phyloP scores from a whole-genome alignment of 2,797 vertebrate genomes.

The Antennarius maculatus region DNA sequence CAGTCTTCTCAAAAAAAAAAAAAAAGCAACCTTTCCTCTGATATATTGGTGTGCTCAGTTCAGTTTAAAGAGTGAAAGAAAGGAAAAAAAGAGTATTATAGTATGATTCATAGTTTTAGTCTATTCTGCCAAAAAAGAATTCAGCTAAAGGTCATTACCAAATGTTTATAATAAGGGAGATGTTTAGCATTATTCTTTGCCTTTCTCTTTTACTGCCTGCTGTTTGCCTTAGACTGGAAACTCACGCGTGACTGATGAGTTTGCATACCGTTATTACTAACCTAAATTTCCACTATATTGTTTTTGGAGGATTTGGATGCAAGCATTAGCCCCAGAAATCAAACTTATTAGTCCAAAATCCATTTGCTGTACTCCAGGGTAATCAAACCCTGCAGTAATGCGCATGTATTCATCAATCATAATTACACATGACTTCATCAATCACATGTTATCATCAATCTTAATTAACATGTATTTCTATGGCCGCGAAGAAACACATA shows the following conservation, averaged over 20 bases:
- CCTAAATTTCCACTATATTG: constrained; percentile 65
- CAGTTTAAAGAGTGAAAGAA: constrained; percentile 27
- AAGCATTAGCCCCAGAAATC: constrained; percentile 54
- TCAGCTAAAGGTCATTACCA: constrained; percentile 53
- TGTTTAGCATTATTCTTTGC: constrained; percentile 53
- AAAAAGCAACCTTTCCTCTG: constrained; percentile 31
- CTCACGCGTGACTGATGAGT: constrained; percentile 69
- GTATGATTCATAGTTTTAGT: constrained; percentile 59
- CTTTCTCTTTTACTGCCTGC: constrained; percentile 41
- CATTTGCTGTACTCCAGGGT: constrained; percentile 54
- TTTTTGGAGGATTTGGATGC: constrained; percentile 68
- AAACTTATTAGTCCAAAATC: constrained; percentile 52
- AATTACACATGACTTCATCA: constrained; percentile 25
- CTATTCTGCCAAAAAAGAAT: constrained; percentile 60
- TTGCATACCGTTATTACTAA: constrained; percentile 69
- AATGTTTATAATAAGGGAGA: constrained; percentile 69
- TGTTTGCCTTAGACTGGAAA: constrained; percentile 64
- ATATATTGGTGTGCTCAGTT: constrained; percentile 59
- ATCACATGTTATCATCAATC: constrained; percentile 56
- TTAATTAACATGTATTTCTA: constrained; percentile 48
- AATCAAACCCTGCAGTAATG: constrained; percentile 49
- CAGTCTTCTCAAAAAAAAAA: constrained; percentile 23
- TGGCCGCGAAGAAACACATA: constrained; percentile 21
- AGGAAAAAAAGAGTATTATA: constrained; percentile 10
- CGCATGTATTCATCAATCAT: constrained; percentile 57